Evolutionary conservation across 2,113 vertebrate species (phyloP).

Genomic region (Mormyrus iriodes): DNA sequence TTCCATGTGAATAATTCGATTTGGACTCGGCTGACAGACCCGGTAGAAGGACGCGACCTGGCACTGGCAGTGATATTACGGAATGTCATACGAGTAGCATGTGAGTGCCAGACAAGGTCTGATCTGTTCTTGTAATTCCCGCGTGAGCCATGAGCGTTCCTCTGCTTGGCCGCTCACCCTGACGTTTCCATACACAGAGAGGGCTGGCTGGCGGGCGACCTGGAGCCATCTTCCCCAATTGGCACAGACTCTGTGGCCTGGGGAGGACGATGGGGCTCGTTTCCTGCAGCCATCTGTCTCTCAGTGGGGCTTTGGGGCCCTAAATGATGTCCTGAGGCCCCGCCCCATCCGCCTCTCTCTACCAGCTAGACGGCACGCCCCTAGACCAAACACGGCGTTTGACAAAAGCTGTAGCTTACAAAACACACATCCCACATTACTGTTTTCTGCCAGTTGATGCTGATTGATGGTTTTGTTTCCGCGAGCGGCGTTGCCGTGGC

Average conservation of each 20-base stretch:
- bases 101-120: background rate
- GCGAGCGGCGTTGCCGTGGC: background rate
- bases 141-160: background rate
- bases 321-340: background rate
- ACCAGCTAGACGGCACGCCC: conserved; percentile 16
- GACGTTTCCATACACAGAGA: conserved; percentile 21
- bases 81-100: too few species aligned
- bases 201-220: conserved; percentile 26
- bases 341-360: background rate
- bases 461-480: background rate
- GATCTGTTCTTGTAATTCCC: background rate
- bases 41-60: background rate
- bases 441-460: background rate
- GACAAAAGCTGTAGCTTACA: background rate
- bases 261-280: background rate
- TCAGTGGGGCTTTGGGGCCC: background rate
- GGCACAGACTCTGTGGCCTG: background rate
- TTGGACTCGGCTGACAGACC: background rate
- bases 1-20: background rate
- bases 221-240: conserved; percentile 30
- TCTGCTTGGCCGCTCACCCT: conserved; percentile 2
- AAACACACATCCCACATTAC: background rate
- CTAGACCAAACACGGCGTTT: background rate
- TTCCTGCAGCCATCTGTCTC: conserved; percentile 22
- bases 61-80: background rate